These are phyloP conservation scores for Axea sp. DNA, from an alignment of 2,888 invertebrate species.

Conservation along the genomic window DNA sequence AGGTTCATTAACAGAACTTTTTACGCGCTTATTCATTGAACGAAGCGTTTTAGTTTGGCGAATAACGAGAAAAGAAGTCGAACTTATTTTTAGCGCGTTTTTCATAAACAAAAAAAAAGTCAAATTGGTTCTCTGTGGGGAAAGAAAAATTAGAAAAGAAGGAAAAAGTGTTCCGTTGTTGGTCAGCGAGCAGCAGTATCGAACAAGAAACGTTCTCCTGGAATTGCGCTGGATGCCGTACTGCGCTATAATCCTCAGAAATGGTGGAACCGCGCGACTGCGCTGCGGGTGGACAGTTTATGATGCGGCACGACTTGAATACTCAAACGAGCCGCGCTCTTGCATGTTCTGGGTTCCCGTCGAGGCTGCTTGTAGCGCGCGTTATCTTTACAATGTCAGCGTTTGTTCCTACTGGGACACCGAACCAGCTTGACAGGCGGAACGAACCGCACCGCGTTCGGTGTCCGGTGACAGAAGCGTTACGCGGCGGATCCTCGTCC, in stretches of 20 bases:
- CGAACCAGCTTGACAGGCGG: slow-evolving; percentile 51
- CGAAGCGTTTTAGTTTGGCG: too few species aligned
- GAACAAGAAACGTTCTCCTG: slow-evolving; percentile 12
- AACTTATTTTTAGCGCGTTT: too few species aligned
- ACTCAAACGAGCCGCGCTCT: slow-evolving; percentile 74
- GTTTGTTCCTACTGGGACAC: slow-evolving; percentile 57
- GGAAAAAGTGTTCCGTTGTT: too few species aligned
- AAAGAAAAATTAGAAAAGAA: too few species aligned
- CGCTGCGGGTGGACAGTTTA: slow-evolving; percentile 75
- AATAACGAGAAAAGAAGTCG: too few species aligned
- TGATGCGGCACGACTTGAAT: slow-evolving; percentile 75
- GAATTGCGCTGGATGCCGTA: slow-evolving; percentile 19
- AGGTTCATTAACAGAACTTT: too few species aligned
- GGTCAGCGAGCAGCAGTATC: slow-evolving; percentile 13
- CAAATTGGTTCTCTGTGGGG: too few species aligned
- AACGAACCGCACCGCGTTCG: slow-evolving; percentile 49
- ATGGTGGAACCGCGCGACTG: slow-evolving; percentile 49
- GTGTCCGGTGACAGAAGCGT: slow-evolving; percentile 56
- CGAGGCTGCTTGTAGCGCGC: slow-evolving; percentile 41
- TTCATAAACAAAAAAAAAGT: too few species aligned
- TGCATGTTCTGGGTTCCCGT: slow-evolving; percentile 45
- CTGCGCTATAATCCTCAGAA: slow-evolving; percentile 31
- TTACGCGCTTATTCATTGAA: too few species aligned
- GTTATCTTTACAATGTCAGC: slow-evolving; percentile 60
- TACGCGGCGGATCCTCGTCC: slow-evolving; percentile 34